Percentiles rank a stretch among this genome's conserved stretches.
Conservation (phyloP, 1,140 invertebrate species). For the Panagrolaimus sp. region DNA sequence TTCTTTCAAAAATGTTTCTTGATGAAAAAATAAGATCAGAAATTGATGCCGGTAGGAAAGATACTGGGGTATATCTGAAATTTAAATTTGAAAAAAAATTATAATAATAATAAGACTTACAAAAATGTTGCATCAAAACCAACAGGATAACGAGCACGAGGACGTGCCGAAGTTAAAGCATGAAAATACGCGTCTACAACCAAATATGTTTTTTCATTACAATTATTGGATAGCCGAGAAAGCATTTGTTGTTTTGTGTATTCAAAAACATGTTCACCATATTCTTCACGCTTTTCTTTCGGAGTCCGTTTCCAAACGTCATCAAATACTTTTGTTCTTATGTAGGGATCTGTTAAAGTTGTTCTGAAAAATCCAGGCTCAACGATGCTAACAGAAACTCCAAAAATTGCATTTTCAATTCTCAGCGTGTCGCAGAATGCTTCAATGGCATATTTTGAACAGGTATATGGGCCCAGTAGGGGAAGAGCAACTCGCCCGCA, state of each 20-base stretch:
- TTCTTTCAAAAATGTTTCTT: too few species aligned
- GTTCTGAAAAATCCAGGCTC: conserved; percentile 39
- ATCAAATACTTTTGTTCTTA: background rate
- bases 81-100: too few species aligned
- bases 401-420: conserved; percentile 28
- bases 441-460: conserved; percentile 33
- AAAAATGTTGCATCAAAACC: conserved; percentile 9
- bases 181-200: conserved; percentile 24
- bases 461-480: conserved; percentile 34
- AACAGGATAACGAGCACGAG: conserved; percentile 17
- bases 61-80: conserved; percentile 6
- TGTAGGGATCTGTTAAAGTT: background rate
- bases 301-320: background rate
- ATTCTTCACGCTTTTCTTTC: background rate
- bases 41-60: too few species aligned
- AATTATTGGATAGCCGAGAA: background rate
- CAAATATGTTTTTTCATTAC: background rate
- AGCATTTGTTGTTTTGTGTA: background rate
- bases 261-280: background rate
- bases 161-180: conserved; percentile 11
- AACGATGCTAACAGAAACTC: conserved; percentile 29
- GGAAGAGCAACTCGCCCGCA: conserved; percentile 30
- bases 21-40: too few species aligned
- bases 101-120: too few species aligned
- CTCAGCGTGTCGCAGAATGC: conserved; percentile 34